These are phyloP conservation scores for Agrochola macilenta DNA, from an alignment of 2,888 invertebrate species.

Conservation along the genomic window DNA sequence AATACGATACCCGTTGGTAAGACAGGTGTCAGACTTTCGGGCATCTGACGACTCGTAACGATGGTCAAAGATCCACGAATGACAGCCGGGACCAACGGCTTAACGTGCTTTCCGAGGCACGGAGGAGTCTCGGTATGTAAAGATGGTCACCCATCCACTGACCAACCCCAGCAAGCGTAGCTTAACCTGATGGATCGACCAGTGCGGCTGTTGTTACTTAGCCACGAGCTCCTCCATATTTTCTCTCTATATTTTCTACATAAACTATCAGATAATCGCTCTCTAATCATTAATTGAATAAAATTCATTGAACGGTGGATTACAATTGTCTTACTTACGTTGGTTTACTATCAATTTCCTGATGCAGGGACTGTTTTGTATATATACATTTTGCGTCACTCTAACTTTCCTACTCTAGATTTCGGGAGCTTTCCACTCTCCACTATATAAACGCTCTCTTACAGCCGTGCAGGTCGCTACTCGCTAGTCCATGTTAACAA, in stretches of 20 bases:
- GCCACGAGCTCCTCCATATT: too few relatives aligned
- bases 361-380: neutral
- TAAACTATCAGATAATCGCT: neutral
- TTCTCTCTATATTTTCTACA: neutral
- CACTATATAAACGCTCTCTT: constrained; percentile 14
- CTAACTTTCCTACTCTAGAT: neutral
- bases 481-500: constrained; percentile 43
- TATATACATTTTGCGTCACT: neutral
- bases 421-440: neutral
- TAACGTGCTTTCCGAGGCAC: too few relatives aligned
- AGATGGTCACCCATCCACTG: too few relatives aligned
- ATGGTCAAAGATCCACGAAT: too few relatives aligned
- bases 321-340: neutral
- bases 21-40: too few relatives aligned
- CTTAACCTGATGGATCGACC: too few relatives aligned
- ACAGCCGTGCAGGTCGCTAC: constrained; percentile 17
- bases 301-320: neutral
- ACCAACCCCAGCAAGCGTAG: too few relatives aligned
- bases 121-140: too few relatives aligned
- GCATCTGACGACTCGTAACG: too few relatives aligned
- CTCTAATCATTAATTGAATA: neutral
- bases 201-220: too few relatives aligned
- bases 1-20: too few relatives aligned
- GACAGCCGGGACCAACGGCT: too few relatives aligned
- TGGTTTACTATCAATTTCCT: neutral